A percentile compares a stretch with the other conserved stretches of the same genome.
phyloP scores from a whole-genome alignment of 2,113 vertebrate species.

The Hemicordylus capensis region DNA sequence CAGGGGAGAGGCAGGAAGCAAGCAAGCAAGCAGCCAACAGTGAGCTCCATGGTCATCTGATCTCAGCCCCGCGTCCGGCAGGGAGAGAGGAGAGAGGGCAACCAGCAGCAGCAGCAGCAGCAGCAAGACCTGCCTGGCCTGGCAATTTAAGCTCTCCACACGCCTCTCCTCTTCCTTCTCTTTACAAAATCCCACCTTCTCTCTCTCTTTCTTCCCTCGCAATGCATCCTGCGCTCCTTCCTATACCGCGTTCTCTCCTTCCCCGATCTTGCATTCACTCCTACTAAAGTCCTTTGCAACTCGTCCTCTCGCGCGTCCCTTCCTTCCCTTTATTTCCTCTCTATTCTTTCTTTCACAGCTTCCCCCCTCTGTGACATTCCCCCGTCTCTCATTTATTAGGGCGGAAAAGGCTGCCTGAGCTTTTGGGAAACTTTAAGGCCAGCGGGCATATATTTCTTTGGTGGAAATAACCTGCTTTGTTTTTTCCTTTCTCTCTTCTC shows the following conservation, averaged over 20 bases:
- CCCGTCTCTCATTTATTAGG: neutral
- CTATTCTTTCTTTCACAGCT: too few relatives aligned
- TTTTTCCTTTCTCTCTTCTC: neutral
- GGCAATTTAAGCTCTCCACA: neutral
- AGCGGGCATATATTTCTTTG: neutral
- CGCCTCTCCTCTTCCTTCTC: neutral
- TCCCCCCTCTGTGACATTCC: neutral
- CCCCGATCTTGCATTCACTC: neutral
- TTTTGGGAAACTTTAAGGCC: neutral
- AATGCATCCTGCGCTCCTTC: neutral
- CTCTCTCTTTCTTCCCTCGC: too few relatives aligned
- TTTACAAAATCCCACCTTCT: neutral
- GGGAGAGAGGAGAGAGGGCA: neutral
- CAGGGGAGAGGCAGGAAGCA: neutral
- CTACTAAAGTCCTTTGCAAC: neutral
- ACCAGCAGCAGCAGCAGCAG: neutral
- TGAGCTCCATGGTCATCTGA: neutral
- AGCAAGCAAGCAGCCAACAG: neutral
- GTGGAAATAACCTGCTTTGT: neutral
- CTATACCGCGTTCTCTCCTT: neutral
- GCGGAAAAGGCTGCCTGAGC: neutral
- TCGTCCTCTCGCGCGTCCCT: neutral
- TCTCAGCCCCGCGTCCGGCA: slow-evolving; percentile 6
- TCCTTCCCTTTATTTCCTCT: neutral
- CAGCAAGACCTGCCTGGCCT: neutral